These are phyloP conservation scores for Drosophila prosaltans DNA, from an alignment of 1,140 invertebrate species.

Conservation along the genomic window DNA sequence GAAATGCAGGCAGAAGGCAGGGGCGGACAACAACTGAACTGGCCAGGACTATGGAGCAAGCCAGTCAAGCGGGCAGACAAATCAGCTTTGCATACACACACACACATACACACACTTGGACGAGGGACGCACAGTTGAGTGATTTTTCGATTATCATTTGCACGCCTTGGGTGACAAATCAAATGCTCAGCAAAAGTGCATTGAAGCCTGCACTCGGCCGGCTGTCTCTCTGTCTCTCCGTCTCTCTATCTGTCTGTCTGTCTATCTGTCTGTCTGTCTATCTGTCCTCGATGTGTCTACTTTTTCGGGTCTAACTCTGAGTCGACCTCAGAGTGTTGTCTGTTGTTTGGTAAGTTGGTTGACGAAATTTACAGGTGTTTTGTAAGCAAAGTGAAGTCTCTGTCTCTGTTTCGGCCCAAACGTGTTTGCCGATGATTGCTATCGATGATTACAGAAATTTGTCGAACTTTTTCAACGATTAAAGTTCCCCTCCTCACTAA, in stretches of 20 bases:
- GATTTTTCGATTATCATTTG: constrained; percentile 82
- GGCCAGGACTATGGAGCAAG: constrained; percentile 37
- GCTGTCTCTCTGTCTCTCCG: neutral
- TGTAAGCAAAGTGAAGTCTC: constrained; percentile 36
- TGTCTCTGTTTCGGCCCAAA: too few species aligned
- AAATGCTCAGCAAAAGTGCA: constrained; percentile 72
- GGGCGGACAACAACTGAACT: constrained; percentile 45
- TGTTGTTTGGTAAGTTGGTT: constrained; percentile 35
- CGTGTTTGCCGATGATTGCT: neutral
- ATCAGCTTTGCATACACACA: constrained; percentile 68
- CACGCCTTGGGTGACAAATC: constrained; percentile 80
- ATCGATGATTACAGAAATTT: neutral
- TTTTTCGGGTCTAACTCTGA: constrained; percentile 4
- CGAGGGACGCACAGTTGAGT: constrained; percentile 71
- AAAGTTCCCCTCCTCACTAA: neutral
- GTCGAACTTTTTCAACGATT: neutral
- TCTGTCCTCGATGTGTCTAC: neutral
- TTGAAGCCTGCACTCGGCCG: constrained; percentile 47
- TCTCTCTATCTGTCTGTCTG: neutral
- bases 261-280: neutral
- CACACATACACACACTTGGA: constrained; percentile 24
- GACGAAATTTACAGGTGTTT: constrained; percentile 65
- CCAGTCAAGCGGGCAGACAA: constrained; percentile 77
- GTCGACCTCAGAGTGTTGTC: neutral
- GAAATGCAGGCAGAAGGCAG: constrained; percentile 66